A percentile compares a stretch with the other conserved stretches of the same genome.
These are phyloP conservation scores for Amaurobius ferox DNA, from an alignment of 2,888 invertebrate genomes.

Conservation along the genomic window DNA sequence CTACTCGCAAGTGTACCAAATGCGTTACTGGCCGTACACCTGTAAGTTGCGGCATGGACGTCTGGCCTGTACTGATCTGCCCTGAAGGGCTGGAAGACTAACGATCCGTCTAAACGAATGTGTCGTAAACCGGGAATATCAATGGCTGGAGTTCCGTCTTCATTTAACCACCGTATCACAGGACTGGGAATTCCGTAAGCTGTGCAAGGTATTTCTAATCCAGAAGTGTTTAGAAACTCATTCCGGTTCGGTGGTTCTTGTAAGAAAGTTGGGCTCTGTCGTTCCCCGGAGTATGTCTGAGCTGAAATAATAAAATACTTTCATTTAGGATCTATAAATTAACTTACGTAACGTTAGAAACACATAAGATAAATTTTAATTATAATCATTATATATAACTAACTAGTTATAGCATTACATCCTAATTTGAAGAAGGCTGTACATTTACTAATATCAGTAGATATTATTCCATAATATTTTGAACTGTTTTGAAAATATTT, in stretches of 20 bases:
- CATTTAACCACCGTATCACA: conserved; percentile 61
- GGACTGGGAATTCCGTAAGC: conserved; percentile 71
- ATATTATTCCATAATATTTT: too few relatives aligned
- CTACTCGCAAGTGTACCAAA: conserved; percentile 66
- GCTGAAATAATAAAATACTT: conserved; percentile 36
- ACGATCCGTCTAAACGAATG: conserved; percentile 65
- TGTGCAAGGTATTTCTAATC: conserved; percentile 58
- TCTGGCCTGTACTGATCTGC: conserved; percentile 72
- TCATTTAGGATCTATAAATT: too few relatives aligned
- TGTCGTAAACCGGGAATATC: conserved; percentile 70
- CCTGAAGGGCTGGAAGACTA: conserved; percentile 72
- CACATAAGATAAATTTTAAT: too few relatives aligned
- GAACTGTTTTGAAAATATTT: too few relatives aligned
- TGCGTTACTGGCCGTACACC: conserved; percentile 66
- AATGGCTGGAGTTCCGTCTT: conserved; percentile 61
- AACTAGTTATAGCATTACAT: too few relatives aligned
- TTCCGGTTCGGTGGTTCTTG: conserved; percentile 59
- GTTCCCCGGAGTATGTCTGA: conserved; percentile 28
- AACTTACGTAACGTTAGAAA: too few relatives aligned
- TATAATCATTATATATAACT: too few relatives aligned
- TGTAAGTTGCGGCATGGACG: conserved; percentile 69
- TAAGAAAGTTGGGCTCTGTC: conserved; percentile 59
- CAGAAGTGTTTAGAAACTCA: conserved; percentile 66
- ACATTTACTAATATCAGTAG: too few relatives aligned
- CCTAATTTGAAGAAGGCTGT: too few relatives aligned